Evolutionary conservation across 2,797 vertebrate species (phyloP), one percentile per base, ranked within the genome.

Genomic region (Sebastes jordani): DNA sequence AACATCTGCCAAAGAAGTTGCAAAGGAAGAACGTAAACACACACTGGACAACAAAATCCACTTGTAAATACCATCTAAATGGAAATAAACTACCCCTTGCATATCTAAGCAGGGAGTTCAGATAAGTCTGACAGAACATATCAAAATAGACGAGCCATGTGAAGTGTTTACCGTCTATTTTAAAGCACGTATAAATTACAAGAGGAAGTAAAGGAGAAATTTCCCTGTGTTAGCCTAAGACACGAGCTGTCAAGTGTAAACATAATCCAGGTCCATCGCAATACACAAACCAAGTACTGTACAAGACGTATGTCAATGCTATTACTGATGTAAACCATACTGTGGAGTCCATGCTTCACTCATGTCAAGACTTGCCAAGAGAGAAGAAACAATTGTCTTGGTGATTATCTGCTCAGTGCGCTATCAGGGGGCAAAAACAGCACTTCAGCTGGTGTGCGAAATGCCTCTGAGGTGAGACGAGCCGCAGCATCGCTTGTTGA

Each of bases 401-500:
- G 20, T 60, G 6, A 62, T 69, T 22, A 76, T 71, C 22, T 58
- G 61, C 23, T 71, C 42, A 59, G 38, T 49, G 11, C 14, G 34
- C 30, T 23, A 18, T 46, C 42, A 18, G 46, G 63, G 46, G 58
- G 65, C 30, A 61, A 73, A 68, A 68, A 55, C 36, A 76, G 65
- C 73, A 60, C 49, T 74, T 69, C 58, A 64, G 62, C 42, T 74
- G 32, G 42, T 64, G 61, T 27, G 79, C 49, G 74, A 77, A 72
- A 68, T 73, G 27, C 2, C 82, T 85, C 29, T 55, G 62, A 85
- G 61, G 71, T 49, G 78, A 81, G 55, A 61, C 32, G 16, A 84
- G 76, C 42, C 16, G 8, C 9, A 3, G 72, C 80, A 34, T 30
- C 46, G 74, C 67, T 78, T 76, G 68, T 65, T 87, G 84, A 89